Conservation (phyloP, 1,140 invertebrate species). For the Magallana angulata region DNA sequence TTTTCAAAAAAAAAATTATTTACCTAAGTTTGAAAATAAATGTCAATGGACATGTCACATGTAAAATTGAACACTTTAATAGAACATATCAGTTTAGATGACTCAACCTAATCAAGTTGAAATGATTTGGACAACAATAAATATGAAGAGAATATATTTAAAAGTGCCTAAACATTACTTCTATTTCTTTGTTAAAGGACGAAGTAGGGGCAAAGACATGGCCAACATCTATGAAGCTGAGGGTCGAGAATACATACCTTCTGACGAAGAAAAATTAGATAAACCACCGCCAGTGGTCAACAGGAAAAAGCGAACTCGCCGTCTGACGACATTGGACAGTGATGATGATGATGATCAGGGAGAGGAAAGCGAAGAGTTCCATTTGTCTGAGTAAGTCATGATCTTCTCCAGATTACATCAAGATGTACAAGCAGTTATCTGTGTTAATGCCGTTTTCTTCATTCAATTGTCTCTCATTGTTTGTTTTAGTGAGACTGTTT, state of each 20-base stretch:
- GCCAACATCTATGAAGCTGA: slow-evolving; percentile 88
- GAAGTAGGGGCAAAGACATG: slow-evolving; percentile 92
- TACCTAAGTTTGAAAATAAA: no score
- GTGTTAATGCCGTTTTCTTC: no score
- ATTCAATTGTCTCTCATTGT: background rate
- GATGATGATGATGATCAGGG: slow-evolving; percentile 74
- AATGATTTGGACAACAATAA: no score
- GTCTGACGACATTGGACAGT: slow-evolving; percentile 70
- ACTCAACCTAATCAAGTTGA: no score
- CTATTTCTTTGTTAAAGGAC: slow-evolving; percentile 65
- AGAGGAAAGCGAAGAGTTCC: slow-evolving; percentile 64
- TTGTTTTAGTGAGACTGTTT: slow-evolving; percentile 46
- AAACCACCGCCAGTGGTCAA: slow-evolving; percentile 68
- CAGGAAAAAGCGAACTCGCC: slow-evolving; percentile 61
- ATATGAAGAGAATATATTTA: background rate
- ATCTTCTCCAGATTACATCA: background rate
- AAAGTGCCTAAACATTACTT: background rate
- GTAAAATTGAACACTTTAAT: no score
- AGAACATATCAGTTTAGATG: no score
- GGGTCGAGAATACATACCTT: slow-evolving; percentile 53
- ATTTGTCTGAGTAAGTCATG: slow-evolving; percentile 37
- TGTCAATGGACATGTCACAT: no score
- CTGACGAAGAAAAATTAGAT: slow-evolving; percentile 74
- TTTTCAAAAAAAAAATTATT: no score
- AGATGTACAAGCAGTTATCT: background rate